Conservation (phyloP, 1,140 invertebrate species). For the Callitettix versicolor region DNA sequence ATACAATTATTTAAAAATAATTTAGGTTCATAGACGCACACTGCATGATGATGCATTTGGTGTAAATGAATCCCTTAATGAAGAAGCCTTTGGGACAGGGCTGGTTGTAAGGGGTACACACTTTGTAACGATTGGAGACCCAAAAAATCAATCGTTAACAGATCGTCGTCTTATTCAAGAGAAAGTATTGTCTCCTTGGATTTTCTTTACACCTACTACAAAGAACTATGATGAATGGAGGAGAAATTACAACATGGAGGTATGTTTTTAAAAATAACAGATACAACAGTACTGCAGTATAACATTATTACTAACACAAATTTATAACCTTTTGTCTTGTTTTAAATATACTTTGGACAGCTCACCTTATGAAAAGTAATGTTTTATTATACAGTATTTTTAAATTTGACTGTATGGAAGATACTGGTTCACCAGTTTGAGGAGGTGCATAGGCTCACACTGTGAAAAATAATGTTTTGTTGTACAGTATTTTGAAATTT, state of each 20-base stretch:
- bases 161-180: conserved; percentile 31
- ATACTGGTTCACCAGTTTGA: too few relatives aligned
- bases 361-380: too few relatives aligned
- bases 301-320: too few relatives aligned
- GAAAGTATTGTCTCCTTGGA: conserved; percentile 35
- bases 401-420: too few relatives aligned
- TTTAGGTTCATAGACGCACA: conserved; percentile 67
- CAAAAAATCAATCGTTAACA: conserved; percentile 16
- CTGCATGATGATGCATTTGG: conserved; percentile 86
- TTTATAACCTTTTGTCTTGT: too few relatives aligned
- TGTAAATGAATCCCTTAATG: conserved; percentile 85
- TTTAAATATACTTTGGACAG: too few relatives aligned
- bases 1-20: too few relatives aligned
- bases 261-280: conserved; percentile 24
- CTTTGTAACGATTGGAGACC: conserved; percentile 42
- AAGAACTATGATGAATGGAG: conserved; percentile 35
- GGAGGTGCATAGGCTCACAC: too few relatives aligned
- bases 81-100: conserved; percentile 65
- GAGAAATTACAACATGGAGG: conserved; percentile 32
- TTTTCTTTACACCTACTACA: conserved; percentile 33
- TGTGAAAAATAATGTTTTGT: too few relatives aligned
- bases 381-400: too few relatives aligned
- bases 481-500: too few relatives aligned
- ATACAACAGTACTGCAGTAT: too few relatives aligned
- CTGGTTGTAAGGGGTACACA: conserved; percentile 73